Evolutionary conservation across 2,797 vertebrate genomes (phyloP).

Genomic region (Acanthurus tractus): DNA sequence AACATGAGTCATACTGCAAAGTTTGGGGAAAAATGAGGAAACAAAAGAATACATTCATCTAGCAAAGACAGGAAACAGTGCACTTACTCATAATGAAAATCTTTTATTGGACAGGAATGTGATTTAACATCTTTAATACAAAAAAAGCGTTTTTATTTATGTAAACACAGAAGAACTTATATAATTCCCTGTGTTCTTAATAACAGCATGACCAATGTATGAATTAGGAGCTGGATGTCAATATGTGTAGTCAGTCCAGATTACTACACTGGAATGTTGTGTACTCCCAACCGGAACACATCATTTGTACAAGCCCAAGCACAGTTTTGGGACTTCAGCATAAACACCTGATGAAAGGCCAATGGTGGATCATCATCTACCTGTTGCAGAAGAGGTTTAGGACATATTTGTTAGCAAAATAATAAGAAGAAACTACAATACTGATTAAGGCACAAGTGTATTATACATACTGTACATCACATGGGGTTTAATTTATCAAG

Average conservation of each 20-base stretch:
- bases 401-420: not conserved
- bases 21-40: not conserved
- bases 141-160: not conserved
- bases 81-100: constrained; percentile 8
- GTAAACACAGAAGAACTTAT: constrained; percentile 24
- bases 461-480: not conserved
- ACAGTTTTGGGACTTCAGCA: constrained; percentile 82
- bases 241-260: constrained; percentile 1
- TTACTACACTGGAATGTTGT: constrained; percentile 84
- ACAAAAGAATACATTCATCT: not conserved
- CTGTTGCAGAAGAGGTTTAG: constrained; percentile 56
- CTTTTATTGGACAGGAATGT: constrained; percentile 63
- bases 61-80: not conserved
- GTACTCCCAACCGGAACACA: constrained; percentile 86
- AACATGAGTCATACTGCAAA: not conserved
- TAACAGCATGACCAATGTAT: constrained; percentile 4
- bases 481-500: no score
- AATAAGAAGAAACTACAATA: not conserved
- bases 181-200: constrained; percentile 1
- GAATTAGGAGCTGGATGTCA: constrained; percentile 24
- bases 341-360: constrained; percentile 87
- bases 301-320: constrained; percentile 87
- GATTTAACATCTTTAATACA: constrained; percentile 14
- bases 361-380: constrained; percentile 85
- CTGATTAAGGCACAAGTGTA: not conserved